Conservation (phyloP, 2,888 invertebrate species). For the Temnothorax ravouxi region DNA sequence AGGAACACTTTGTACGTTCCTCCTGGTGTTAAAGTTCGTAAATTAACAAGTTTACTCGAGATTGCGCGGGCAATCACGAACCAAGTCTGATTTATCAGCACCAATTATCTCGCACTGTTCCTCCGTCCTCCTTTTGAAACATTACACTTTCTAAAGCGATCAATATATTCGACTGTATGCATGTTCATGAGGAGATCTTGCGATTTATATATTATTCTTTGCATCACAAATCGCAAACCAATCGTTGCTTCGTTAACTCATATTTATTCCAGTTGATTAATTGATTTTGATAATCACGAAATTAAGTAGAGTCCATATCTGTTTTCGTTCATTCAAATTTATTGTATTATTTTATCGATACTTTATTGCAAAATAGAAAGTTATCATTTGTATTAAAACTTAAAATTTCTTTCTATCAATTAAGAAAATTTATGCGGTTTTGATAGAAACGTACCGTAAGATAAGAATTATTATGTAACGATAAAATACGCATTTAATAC, state of each 20-base stretch:
- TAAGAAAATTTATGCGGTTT: background rate
- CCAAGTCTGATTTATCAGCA: conserved; percentile 65
- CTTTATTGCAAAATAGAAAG: background rate
- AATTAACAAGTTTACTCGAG: conserved; percentile 65
- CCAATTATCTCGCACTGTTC: conserved; percentile 64
- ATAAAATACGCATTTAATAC: background rate
- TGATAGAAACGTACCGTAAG: background rate
- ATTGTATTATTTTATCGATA: background rate
- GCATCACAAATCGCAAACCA: conserved; percentile 7
- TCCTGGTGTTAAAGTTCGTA: conserved; percentile 52
- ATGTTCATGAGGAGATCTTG: conserved; percentile 14
- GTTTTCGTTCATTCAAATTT: conserved; percentile 8
- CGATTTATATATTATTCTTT: conserved; percentile 51
- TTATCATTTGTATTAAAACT: background rate
- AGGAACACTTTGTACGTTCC: conserved; percentile 20
- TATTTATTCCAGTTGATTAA: conserved; percentile 67
- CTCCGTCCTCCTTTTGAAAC: conserved; percentile 36
- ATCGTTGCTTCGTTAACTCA: conserved; percentile 60
- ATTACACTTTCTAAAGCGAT: conserved; percentile 65
- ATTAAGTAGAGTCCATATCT: conserved; percentile 57
- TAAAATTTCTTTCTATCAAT: background rate
- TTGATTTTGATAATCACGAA: conserved; percentile 63
- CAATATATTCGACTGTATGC: conserved; percentile 59
- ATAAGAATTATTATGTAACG: background rate
- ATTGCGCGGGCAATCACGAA: conserved; percentile 54